Conservation (phyloP, 2,797 vertebrate species). For the Sebastes itinus region DNA sequence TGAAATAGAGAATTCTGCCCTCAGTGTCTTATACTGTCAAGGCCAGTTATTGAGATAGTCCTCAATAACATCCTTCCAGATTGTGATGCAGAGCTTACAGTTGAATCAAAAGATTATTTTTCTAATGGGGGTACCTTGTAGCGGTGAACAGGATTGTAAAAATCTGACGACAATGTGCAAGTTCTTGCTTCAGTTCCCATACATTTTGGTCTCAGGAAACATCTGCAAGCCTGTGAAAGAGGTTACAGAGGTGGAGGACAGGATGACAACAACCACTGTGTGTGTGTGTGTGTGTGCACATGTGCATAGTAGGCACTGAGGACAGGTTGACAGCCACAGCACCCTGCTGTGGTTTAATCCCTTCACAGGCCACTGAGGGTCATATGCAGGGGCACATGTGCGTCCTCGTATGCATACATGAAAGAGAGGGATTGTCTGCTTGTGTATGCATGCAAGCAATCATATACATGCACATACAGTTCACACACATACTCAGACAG, state of each 20-base stretch:
- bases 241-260: conserved; percentile 66
- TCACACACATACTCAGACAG: conserved; percentile 28
- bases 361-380: conserved; percentile 54
- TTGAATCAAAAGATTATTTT: neutral
- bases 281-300: conserved; percentile 14
- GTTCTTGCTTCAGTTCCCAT: conserved; percentile 37
- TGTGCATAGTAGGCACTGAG: conserved; percentile 38
- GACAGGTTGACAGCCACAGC: conserved; percentile 62
- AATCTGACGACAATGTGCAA: conserved; percentile 7
- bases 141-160: neutral
- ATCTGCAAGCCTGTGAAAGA: conserved; percentile 71
- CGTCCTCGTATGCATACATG: conserved; percentile 30
- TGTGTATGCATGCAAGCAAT: conserved; percentile 7
- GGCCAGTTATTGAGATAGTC: neutral
- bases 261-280: conserved; percentile 47
- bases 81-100: neutral
- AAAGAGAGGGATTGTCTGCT: conserved; percentile 43
- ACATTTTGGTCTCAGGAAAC: conserved; percentile 62
- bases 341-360: conserved; percentile 67
- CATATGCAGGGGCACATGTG: conserved; percentile 26
- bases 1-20: neutral
- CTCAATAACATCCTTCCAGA: neutral
- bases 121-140: neutral
- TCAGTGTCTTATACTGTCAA: neutral
- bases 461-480: conserved; percentile 9